These are phyloP conservation scores for Pterocles orientalis DNA, from an alignment of 2,113 vertebrate species.

Conservation along the genomic window DNA sequence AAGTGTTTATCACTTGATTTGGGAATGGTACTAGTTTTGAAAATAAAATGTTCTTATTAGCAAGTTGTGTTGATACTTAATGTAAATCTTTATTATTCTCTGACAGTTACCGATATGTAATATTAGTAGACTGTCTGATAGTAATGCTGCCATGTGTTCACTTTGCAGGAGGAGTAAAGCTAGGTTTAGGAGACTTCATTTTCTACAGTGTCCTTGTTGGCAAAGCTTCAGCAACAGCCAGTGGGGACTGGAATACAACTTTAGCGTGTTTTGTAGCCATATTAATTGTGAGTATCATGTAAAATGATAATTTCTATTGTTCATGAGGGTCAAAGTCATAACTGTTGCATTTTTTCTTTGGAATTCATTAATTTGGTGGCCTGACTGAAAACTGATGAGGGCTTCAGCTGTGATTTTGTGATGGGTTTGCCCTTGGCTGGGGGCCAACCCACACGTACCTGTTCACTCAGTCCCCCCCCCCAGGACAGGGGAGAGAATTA, in stretches of 20 bases:
- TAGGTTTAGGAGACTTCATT: conserved; percentile 97
- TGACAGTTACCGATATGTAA: background rate
- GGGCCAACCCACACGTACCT: no score
- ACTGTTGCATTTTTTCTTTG: background rate
- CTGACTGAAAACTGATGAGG: background rate
- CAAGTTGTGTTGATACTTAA: background rate
- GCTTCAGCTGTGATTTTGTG: background rate
- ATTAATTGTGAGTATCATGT: conserved; percentile 87
- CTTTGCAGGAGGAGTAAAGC: conserved; percentile 91
- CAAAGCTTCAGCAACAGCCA: conserved; percentile 97
- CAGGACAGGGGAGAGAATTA: no score
- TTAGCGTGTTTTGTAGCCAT: conserved; percentile 98
- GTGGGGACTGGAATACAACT: conserved; percentile 98
- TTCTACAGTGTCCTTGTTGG: conserved; percentile 99
- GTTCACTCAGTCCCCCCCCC: no score
- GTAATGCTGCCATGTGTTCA: conserved; percentile 25
- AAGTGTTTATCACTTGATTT: background rate
- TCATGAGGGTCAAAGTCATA: background rate
- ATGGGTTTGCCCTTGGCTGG: no score
- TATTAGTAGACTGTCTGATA: background rate
- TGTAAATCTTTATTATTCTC: background rate
- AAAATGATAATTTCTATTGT: background rate
- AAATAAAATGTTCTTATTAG: background rate
- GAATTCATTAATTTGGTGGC: background rate
- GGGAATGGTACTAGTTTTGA: background rate